Evolutionary conservation across 2,113 vertebrate species (phyloP), one percentile per base, ranked within the genome.

Genomic region (Prionailurus bengalensis): DNA sequence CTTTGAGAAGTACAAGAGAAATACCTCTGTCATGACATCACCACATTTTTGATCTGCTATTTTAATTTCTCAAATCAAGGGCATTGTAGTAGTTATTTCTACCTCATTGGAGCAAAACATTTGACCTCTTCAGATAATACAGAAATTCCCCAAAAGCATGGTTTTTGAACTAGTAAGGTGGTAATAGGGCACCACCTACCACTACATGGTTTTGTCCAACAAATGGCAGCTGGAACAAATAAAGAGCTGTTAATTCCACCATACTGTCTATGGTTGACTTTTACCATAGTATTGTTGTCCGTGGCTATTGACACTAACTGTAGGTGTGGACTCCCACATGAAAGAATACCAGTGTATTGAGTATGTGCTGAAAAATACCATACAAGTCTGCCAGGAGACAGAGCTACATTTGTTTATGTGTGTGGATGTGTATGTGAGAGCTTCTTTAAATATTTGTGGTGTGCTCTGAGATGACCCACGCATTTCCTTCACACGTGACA

Each of bases 371-470:
- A 70, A 45, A 79, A 65, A 65, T 25, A 81, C 17, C 65, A 27
- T 1, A 5, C 0, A 9, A 39, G 13, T 39, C 51, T 61, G 76
- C 65, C 7, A 91, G 63, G 86, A 12, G 85, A 85, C 10, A 87
- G 81, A 76, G 36, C 11, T 55, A 25, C 51, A 31, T 85, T 85
- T 96, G 80, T 95, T 88, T 91, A 71, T 45, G n/a, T n/a, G 55
- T 39, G 14, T 42, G 71, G 1, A 5, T 81, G n/a, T 86, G 55
- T 68, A 13, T 51, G 12, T 15, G 39, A 3, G 61, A 85, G 45
- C 91, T 86, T 61, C 61, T 97, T 85, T 82, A 91, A 88, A 68
- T 95, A 93, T 86, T 89, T 96, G 96, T 87, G 93, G 94, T 65
- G 10, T 91, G 31, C 55, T 65, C 45, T 27, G 92, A 95, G 73